Conservation (phyloP, 2,888 invertebrate species). For the Balanococcus diminutus region DNA sequence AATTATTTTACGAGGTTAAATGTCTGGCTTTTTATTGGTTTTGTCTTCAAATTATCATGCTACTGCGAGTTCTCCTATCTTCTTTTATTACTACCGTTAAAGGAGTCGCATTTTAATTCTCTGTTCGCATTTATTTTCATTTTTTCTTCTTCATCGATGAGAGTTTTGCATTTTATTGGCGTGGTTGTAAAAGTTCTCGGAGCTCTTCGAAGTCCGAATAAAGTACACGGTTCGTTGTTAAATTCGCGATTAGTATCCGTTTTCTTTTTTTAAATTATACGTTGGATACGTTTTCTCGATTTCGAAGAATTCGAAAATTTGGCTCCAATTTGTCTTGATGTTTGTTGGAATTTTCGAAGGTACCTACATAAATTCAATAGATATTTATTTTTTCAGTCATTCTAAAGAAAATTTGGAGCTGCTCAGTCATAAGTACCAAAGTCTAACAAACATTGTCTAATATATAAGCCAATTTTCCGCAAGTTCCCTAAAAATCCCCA, state of each 20-base stretch:
- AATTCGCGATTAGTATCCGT: neutral
- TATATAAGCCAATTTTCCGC: no score
- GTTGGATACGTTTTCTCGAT: neutral
- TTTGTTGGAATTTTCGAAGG: no score
- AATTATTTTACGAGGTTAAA: conserved; percentile 8
- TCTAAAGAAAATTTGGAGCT: no score
- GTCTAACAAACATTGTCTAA: no score
- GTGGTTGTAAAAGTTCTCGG: neutral
- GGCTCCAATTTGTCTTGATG: no score
- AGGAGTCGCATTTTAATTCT: neutral
- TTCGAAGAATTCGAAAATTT: neutral
- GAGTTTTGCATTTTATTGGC: neutral
- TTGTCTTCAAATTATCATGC: neutral
- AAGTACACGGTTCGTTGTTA: neutral
- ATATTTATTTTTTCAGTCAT: no score
- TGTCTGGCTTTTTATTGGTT: conserved; percentile 2
- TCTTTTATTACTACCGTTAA: conserved; percentile 2
- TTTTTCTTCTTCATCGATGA: neutral
- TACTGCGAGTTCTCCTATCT: neutral
- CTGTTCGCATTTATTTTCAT: neutral
- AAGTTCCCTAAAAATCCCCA: no score
- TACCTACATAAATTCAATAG: no score
- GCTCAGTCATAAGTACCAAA: no score
- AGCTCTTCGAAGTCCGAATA: neutral
- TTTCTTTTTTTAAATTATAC: neutral